phyloP scores from a whole-genome alignment of 1,140 invertebrate genomes.

The Galendromus occidentalis region DNA sequence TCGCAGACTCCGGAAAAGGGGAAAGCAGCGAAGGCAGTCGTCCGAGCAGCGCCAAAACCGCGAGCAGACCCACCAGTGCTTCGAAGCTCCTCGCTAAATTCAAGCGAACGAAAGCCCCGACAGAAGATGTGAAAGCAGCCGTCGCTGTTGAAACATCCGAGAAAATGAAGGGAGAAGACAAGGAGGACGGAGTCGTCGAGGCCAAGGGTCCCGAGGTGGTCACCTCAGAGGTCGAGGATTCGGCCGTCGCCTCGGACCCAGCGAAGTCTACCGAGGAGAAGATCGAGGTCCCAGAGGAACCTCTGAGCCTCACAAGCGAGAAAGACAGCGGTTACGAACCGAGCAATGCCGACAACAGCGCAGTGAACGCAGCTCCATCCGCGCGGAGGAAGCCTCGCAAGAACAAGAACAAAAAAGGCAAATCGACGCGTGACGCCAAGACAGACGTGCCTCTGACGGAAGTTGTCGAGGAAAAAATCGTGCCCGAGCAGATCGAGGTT shows the following conservation, averaged over 20 bases:
- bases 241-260: background rate
- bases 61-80: background rate
- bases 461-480: background rate
- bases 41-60: background rate
- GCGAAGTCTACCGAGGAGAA: background rate
- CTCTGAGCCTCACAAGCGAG: background rate
- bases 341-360: background rate
- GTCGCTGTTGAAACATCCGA: background rate
- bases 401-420: background rate
- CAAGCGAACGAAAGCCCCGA: background rate
- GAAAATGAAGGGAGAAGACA: background rate
- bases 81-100: background rate
- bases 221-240: background rate
- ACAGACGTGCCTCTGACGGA: slow-evolving; percentile 4
- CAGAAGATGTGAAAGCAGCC: background rate
- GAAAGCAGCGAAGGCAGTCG: slow-evolving; percentile 6
- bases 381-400: background rate
- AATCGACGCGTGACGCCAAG: background rate
- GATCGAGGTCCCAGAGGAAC: background rate
- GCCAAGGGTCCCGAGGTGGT: background rate
- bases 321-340: slow-evolving; percentile 7
- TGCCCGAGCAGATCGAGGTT: background rate
- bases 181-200: background rate
- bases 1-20: background rate
- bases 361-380: background rate